phyloP scores from a whole-genome alignment of 2,888 invertebrate genomes.

The Amiota communis region DNA sequence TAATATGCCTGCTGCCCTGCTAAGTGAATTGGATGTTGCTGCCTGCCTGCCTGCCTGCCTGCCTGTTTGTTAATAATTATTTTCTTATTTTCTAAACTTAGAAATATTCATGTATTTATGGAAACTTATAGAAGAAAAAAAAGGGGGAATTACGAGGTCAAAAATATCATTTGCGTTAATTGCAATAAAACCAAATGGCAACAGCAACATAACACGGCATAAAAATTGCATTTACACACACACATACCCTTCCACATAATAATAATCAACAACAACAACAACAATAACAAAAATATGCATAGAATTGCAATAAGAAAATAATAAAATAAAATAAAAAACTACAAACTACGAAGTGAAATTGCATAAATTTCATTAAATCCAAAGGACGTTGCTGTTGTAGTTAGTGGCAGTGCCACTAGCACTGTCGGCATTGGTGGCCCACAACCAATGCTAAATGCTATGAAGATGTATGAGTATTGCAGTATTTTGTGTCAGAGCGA shows the following conservation, averaged over 20 bases:
- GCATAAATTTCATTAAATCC: constrained; percentile 68
- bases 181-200: constrained; percentile 6
- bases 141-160: constrained; percentile 7
- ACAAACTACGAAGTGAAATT: constrained; percentile 44
- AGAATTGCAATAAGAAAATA: neutral
- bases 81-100: neutral
- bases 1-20: neutral
- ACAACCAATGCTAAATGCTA: constrained; percentile 9
- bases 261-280: neutral
- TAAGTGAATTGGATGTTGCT: constrained; percentile 9
- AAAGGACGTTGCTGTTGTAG: constrained; percentile 53
- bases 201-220: constrained; percentile 10
- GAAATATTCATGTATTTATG: too few relatives aligned
- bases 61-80: neutral
- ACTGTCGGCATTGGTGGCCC: neutral
- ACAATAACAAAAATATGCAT: neutral
- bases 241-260: too few relatives aligned
- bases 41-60: neutral
- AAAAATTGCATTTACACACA: neutral
- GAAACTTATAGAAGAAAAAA: too few relatives aligned
- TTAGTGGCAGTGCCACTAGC: constrained; percentile 31
- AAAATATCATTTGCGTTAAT: constrained; percentile 30
- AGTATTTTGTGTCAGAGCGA: constrained; percentile 14
- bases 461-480: constrained; percentile 33
- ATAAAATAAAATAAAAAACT: constrained; percentile 47